Percentiles rank a stretch among this genome's conserved stretches.
phyloP scores from a whole-genome alignment of 2,888 invertebrate genomes.

The Drosophila nigritarsus region DNA sequence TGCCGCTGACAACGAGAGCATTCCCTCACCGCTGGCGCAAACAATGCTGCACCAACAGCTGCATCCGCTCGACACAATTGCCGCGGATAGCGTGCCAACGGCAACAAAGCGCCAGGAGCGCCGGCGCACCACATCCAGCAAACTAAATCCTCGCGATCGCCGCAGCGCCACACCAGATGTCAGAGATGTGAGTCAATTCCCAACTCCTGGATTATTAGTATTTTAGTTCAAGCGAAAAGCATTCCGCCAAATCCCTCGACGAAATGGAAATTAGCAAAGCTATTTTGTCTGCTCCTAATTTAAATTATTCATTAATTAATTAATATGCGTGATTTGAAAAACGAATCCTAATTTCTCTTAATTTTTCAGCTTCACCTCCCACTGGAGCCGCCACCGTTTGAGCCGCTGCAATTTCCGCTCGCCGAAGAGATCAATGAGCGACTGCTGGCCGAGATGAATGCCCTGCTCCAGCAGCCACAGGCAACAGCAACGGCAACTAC shows the following conservation, averaged over 20 bases:
- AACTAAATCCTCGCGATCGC: conserved; percentile 77
- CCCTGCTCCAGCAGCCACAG: conserved; percentile 36
- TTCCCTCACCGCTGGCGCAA: conserved; percentile 84
- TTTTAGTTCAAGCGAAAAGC: not conserved
- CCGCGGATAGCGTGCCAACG: conserved; percentile 46
- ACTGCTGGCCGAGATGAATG: conserved; percentile 86
- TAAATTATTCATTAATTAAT: no score
- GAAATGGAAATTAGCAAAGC: no score
- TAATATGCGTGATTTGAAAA: no score
- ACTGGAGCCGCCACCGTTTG: conserved; percentile 89
- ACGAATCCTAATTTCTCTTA: not conserved
- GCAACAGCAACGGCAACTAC: not conserved
- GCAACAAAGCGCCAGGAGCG: conserved; percentile 76
- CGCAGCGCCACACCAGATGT: conserved; percentile 86
- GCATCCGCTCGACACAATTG: conserved; percentile 75
- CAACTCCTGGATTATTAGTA: not conserved
- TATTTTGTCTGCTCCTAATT: no score
- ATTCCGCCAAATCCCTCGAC: no score
- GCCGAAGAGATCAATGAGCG: conserved; percentile 89
- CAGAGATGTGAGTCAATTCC: conserved; percentile 80
- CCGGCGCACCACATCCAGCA: conserved; percentile 84
- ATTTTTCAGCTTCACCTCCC: conserved; percentile 84
- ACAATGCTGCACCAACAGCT: conserved; percentile 60
- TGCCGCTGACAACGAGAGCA: conserved; percentile 83
- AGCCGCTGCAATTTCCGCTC: conserved; percentile 91